Evolutionary conservation across 1,140 invertebrate genomes (phyloP), one percentile per base, ranked within the genome.

Genomic region (Drosophila bocqueti): DNA sequence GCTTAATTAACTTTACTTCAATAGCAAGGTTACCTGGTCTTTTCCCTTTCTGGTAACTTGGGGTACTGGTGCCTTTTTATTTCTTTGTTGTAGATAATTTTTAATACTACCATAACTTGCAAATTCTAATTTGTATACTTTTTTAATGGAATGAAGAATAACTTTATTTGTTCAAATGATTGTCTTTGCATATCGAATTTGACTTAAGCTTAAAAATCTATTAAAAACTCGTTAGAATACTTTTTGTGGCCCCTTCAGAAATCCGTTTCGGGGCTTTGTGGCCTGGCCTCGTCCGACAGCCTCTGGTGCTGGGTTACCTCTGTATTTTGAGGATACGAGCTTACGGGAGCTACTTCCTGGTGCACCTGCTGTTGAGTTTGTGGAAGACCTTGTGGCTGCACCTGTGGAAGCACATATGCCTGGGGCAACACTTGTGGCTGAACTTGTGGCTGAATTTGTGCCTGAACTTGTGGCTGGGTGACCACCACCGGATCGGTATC

Each of bases 231-330:
- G 49, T 47, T 77, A 73, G 29, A 66, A 78, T 64, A 75, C 71
- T 66, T 63, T 49, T 43, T 31, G 47, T 36, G 34, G n/a, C 16
- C 16, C 1, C 11, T 29, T 73, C 47, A 92, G 55, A 93, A 92
- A 69, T 93, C 91, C 10, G 92, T 93, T 77, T 93, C 92, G 9
- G 92, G 92, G 60, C 92, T 93, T 58, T 91, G 83, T 15, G 92
- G 92, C 54, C 91, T 63, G 9, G 60, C 40, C 5, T 55, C 73
- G 31, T 87, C 79, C 29, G 31, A 71, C 34, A 69, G 57, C 36
- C 52, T 58, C 11, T 59, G 18, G 16, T 36, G 38, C 9, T 10
- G 62, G 15, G 0, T 16, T 24, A 21, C 29, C 2, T 31, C 31
- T 16, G 50, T 4, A n/a, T 13, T 26, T 26, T 34, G 5, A 15